These are phyloP conservation scores for Frankliniella fusca DNA, from an alignment of 2,888 invertebrate genomes.

Conservation along the genomic window DNA sequence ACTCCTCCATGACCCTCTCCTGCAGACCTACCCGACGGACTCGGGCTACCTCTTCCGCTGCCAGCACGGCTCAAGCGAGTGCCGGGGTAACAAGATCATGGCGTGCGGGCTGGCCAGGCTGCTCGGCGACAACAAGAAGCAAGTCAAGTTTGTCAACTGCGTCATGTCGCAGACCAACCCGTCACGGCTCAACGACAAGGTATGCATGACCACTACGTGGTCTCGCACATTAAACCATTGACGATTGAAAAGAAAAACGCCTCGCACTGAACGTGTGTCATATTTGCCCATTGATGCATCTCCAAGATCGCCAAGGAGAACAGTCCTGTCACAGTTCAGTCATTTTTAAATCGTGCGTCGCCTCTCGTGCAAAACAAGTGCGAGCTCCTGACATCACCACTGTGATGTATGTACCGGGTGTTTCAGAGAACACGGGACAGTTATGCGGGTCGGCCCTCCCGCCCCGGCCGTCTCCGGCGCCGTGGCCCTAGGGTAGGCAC, in stretches of 20 bases:
- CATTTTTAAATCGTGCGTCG: too few species aligned
- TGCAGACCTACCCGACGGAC: slow-evolving; percentile 7
- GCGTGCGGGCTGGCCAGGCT: slow-evolving; percentile 41
- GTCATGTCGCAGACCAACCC: slow-evolving; percentile 38
- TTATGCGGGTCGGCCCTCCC: too few species aligned
- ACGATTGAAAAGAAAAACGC: not conserved
- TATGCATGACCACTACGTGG: slow-evolving; percentile 28
- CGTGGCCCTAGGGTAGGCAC: too few species aligned
- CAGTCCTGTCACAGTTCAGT: too few species aligned
- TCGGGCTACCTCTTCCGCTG: slow-evolving; percentile 39
- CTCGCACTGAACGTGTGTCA: not conserved
- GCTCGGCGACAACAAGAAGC: slow-evolving; percentile 33
- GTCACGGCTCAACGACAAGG: slow-evolving; percentile 33
- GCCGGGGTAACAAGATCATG: slow-evolving; percentile 43
- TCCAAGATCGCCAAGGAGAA: too few species aligned
- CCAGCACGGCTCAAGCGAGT: slow-evolving; percentile 43
- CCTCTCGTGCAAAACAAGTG: too few species aligned
- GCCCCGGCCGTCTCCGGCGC: too few species aligned
- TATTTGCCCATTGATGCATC: too few species aligned
- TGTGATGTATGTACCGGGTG: too few species aligned
- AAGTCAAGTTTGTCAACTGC: slow-evolving; percentile 41
- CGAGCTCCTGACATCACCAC: too few species aligned
- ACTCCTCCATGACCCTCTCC: not conserved
- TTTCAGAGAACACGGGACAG: too few species aligned
- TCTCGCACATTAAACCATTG: too few species aligned